A percentile compares a stretch with the other conserved stretches of the same genome.
Conservation (phyloP, 2,888 invertebrate species). For the Abrostola tripartita region DNA sequence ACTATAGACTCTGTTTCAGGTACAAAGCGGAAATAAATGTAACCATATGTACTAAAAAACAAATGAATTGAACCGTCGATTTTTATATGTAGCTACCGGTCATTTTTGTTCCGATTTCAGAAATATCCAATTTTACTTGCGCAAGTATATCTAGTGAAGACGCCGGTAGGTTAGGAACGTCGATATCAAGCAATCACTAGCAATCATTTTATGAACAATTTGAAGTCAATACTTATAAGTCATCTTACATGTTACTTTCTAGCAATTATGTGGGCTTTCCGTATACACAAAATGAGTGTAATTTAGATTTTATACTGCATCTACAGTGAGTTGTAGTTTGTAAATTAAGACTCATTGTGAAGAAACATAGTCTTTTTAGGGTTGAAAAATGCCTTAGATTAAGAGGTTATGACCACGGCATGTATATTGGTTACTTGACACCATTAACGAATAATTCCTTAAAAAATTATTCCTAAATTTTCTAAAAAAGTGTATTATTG, state of each 20-base stretch:
- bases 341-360: background rate
- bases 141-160: background rate
- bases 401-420: too few species aligned
- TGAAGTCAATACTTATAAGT: background rate
- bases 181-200: background rate
- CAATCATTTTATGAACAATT: background rate
- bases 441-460: too few species aligned
- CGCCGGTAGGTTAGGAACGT: background rate
- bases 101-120: too few species aligned
- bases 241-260: conserved; percentile 14
- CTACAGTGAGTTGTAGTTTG: background rate
- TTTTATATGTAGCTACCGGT: too few species aligned
- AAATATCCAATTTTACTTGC: too few species aligned
- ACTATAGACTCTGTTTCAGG: too few species aligned
- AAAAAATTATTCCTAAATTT: too few species aligned
- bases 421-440: too few species aligned
- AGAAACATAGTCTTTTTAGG: background rate
- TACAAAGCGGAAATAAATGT: too few species aligned
- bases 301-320: background rate
- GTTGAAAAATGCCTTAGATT: background rate
- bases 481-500: too few species aligned
- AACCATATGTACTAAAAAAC: too few species aligned
- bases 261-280: conserved; percentile 17
- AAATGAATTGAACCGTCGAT: too few species aligned
- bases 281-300: background rate